phyloP scores from a whole-genome alignment of 37 sponge, comb jelly and placozoan genomes.

The Hexactinellida sp. region DNA sequence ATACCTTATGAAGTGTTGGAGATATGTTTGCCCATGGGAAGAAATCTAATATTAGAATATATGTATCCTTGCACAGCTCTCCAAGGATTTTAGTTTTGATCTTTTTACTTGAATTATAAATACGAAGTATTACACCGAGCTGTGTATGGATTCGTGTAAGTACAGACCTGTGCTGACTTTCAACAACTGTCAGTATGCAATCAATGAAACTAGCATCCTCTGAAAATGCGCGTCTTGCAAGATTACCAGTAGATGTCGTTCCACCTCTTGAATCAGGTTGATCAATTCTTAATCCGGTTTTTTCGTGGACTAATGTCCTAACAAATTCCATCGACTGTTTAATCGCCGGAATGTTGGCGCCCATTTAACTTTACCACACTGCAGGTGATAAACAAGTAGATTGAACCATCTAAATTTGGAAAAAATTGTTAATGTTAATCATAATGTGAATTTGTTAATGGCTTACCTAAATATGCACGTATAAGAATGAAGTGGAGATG shows the following conservation, averaged over 20 bases:
- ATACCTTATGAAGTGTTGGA: neutral
- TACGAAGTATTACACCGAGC: neutral
- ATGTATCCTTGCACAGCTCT: neutral
- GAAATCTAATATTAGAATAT: neutral
- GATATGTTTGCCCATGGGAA: neutral
- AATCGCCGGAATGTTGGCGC: neutral
- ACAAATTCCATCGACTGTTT: neutral
- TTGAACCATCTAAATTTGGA: no score
- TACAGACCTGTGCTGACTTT: neutral
- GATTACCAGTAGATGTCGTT: neutral
- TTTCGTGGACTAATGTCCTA: neutral
- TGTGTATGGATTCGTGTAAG: neutral
- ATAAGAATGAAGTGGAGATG: slow-evolving; percentile 1
- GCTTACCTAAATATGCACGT: neutral
- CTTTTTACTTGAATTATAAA: neutral
- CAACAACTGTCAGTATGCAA: neutral
- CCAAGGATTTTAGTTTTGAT: neutral
- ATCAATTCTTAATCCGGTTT: neutral
- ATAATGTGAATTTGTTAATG: no score
- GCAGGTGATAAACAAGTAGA: neutral
- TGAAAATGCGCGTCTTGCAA: neutral
- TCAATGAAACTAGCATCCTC: neutral
- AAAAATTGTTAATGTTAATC: no score
- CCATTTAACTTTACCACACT: neutral
- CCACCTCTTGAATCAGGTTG: neutral